phyloP scores from a whole-genome alignment of 2,888 invertebrate species.

The Eilema depressum region DNA sequence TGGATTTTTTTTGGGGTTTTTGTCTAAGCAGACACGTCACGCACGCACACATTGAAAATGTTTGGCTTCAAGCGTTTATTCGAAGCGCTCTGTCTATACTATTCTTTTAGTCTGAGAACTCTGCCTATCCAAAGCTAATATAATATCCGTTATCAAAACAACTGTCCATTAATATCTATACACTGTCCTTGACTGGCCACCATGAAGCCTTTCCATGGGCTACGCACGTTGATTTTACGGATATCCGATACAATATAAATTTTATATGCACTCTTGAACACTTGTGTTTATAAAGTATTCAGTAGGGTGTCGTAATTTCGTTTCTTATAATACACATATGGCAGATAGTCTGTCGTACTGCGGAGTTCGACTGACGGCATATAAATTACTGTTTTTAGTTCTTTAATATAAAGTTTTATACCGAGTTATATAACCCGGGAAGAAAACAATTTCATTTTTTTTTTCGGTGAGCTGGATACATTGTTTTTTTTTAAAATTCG shows the following conservation, averaged over 20 bases:
- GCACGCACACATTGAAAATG: too few species aligned
- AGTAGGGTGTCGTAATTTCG: not conserved
- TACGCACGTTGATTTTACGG: not conserved
- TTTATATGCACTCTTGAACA: not conserved
- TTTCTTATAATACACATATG: not conserved
- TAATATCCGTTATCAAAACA: not conserved
- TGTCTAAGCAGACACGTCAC: too few species aligned
- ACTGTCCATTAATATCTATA: not conserved
- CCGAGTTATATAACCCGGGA: too few species aligned
- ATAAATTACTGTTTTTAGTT: too few species aligned
- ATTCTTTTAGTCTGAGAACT: too few species aligned
- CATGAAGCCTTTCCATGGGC: not conserved
- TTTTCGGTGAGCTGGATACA: too few species aligned
- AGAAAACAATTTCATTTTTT: too few species aligned
- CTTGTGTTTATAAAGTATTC: constrained; percentile 1
- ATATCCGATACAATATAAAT: constrained; percentile 4
- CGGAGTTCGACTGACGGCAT: not conserved
- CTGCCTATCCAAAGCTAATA: not conserved
- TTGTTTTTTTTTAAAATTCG: too few species aligned
- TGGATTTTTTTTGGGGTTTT: too few species aligned
- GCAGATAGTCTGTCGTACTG: not conserved
- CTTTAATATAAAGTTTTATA: too few species aligned
- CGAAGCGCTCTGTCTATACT: too few species aligned
- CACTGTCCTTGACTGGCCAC: not conserved
- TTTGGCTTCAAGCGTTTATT: too few species aligned